phyloP scores from a whole-genome alignment of 2,113 vertebrate genomes.

The Caranx melampygus region DNA sequence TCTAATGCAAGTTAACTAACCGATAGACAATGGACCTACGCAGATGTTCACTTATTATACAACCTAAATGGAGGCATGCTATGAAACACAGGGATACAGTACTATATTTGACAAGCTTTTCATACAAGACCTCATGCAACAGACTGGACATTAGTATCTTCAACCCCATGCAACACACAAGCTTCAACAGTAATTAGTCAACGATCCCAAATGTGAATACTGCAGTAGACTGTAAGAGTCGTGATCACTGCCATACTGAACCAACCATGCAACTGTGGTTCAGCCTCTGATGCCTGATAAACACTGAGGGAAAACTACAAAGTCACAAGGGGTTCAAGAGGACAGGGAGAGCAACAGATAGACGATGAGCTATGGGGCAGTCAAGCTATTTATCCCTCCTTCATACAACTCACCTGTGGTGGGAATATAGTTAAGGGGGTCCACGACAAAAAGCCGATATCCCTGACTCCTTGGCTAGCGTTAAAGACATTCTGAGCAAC shows the following conservation, averaged over 20 bases:
- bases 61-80: conserved; percentile 65
- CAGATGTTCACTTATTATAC: conserved; percentile 18
- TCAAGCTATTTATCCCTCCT: conserved; percentile 81
- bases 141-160: conserved; percentile 41
- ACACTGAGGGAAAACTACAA: conserved; percentile 48
- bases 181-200: conserved; percentile 6
- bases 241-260: neutral
- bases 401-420: conserved; percentile 92
- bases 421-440: conserved; percentile 93
- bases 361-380: conserved; percentile 67
- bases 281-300: conserved; percentile 28
- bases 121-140: conserved; percentile 73
- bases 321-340: conserved; percentile 60
- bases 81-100: conserved; percentile 50
- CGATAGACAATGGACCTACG: conserved; percentile 4
- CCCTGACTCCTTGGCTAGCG: conserved; percentile 98
- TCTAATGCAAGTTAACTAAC: conserved; percentile 23
- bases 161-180: conserved; percentile 70
- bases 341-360: conserved; percentile 63
- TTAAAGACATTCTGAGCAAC: conserved; percentile 98
- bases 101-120: conserved; percentile 47
- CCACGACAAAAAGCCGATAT: conserved; percentile 97
- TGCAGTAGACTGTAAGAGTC: conserved; percentile 20
- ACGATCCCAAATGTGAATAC: conserved; percentile 28
- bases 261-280: conserved; percentile 74